phyloP scores from a whole-genome alignment of 2,113 vertebrate genomes.

The Notechis scutatus region DNA sequence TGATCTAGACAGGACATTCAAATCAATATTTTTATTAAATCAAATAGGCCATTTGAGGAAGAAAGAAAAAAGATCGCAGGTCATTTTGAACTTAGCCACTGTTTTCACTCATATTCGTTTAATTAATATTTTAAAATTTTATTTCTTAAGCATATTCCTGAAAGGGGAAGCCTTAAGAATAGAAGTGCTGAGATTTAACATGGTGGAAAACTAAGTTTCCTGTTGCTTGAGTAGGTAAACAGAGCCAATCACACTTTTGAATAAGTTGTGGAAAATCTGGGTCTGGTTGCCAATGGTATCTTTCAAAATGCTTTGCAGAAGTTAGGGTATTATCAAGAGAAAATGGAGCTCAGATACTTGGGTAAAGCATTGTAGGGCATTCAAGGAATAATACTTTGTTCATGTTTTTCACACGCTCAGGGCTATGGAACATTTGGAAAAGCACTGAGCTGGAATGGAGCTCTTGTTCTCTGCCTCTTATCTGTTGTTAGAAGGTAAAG shows the following conservation, averaged over 20 bases:
- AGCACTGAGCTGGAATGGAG: not conserved
- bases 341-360: not conserved
- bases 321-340: not conserved
- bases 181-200: not conserved
- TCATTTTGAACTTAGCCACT: not conserved
- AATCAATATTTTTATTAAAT: not conserved
- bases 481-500: conserved; percentile 4
- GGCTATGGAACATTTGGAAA: conserved; percentile 4
- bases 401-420: not conserved
- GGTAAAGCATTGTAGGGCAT: not conserved
- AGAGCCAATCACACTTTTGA: not conserved
- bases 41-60: not conserved
- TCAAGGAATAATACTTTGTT: not conserved
- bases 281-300: not conserved
- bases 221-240: not conserved
- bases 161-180: not conserved
- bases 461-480: not conserved
- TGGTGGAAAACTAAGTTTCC: not conserved
- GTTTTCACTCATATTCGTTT: not conserved
- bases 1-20: not conserved
- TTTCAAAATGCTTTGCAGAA: not conserved
- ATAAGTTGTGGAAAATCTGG: not conserved
- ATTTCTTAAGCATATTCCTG: not conserved
- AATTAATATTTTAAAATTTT: not conserved
- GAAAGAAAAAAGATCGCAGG: not conserved